Evolutionary conservation across 2,113 vertebrate genomes (phyloP), one percentile per base, ranked within the genome.

Genomic region (Mormyrus iriodes): DNA sequence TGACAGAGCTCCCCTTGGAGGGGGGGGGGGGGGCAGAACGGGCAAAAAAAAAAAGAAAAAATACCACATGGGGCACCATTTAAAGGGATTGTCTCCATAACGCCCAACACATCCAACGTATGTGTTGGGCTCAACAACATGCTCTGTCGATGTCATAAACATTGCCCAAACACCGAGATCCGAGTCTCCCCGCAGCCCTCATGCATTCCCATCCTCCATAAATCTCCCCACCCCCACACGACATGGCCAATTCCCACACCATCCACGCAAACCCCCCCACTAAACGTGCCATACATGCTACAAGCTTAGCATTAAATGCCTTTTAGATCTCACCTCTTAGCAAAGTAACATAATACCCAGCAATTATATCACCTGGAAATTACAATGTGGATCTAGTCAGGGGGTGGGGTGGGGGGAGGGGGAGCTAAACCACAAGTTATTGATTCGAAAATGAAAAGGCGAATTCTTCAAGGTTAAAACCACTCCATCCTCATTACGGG

Each of bases 381-480:
- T 95, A 95, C 94, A 95, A 95, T 92, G 94, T 93, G 94, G 94
- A 95, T 95, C 94, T 94, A 92, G 94, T 90, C 88, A 93, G 92
- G 19, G 53, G 19, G 21, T 58, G 53, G 44, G 2, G 44, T n/a
- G 7, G 48, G 51, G 53, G 53, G 19, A 0, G 58, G 24, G 94
- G 94, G 94, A 95, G 94, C 94, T 92, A 95, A 87, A 94, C 91
- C 95, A 95, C 95, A 96, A 95, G 95, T 96, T 96, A 96, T 96
- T 96, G 96, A 96, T 96, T 95, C 95, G 94, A 94, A 96, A 96
- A 96, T 95, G 95, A 96, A 96, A 95, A 95, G 95, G 94, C 95
- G 95, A 93, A 94, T 93, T 95, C 93, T 95, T 96, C 95, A 96
- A 96, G 95, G 96, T 96, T 95, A 96, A 95, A 96, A 91, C 93